Conservation (phyloP, 64 coral and sea anemone species). For the Trachythela sp. region DNA sequence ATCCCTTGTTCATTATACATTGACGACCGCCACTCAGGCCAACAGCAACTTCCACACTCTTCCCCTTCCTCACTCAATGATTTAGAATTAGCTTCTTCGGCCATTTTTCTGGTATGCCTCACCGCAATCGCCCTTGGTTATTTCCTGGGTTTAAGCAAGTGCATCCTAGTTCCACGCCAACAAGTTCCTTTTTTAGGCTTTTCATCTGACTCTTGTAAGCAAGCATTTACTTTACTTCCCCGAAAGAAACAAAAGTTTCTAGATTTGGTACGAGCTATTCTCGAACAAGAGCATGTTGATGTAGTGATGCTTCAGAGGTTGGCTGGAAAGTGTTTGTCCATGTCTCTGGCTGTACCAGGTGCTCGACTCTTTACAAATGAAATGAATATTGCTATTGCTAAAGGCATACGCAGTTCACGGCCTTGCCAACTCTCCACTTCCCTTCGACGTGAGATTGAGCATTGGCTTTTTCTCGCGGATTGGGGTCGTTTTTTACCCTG, state of each 20-base stretch:
- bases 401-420: background rate
- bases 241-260: slow-evolving; percentile 33
- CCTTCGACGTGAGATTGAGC: slow-evolving; percentile 32
- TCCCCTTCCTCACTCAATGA: no score
- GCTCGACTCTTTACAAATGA: slow-evolving; percentile 28
- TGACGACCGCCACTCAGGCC: no score
- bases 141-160: no score
- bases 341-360: slow-evolving; percentile 34
- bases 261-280: background rate
- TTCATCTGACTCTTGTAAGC: background rate
- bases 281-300: background rate
- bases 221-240: slow-evolving; percentile 14
- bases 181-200: slow-evolving; percentile 37
- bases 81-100: no score
- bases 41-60: no score
- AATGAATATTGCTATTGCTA: background rate
- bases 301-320: background rate
- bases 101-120: no score
- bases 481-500: no score
- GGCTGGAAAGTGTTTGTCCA: slow-evolving; percentile 20
- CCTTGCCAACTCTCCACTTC: background rate
- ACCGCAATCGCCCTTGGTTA: no score
- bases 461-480: no score
- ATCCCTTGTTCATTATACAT: no score
- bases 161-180: background rate